Base-by-base conservation (phyloP, 2,113 vertebrate species). In the Neogobius melanostomus region DNA sequence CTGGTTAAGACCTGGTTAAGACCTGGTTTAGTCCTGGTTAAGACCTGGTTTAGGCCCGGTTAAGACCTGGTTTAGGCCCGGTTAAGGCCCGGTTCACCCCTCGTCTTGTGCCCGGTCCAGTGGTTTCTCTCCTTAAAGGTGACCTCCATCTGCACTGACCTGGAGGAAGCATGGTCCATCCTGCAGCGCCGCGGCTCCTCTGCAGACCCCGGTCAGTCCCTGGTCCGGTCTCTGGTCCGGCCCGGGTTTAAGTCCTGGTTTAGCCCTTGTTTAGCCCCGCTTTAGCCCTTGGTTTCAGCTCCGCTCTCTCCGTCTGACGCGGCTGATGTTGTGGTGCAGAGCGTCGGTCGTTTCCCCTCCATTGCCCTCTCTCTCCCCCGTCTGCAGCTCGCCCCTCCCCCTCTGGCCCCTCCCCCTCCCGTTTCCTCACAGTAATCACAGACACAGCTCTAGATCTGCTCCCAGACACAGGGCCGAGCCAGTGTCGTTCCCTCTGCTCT, bases 91-190 rank as follows among this genome's bases (percentile, higher is more conserved):
- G 54, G 17, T 60, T 21, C 5, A 54, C n/a, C 21, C 52, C 42
- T 5, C 12, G 6, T 43, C 14, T 14, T 51, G 28, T 36, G 28
- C 28, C 28, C 28, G 28, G 28, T 36, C 28, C 28, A 36, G 28
- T 36, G 28, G 3, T 5, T 36, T 36, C 28, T 36, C 28, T 36
- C 28, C 28, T 36, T 75, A 77, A 82, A 80, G 75, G 80, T 87
- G 80, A 87, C 82, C 84, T 83, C 54, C 11, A 12, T 57, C 17
- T 36, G 14, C 47, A 66, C 28, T 50, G 51, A 90, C 88, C 88
- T 36, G 66, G 76, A 15, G 82, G 85, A 82, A 87, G 64, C 86
- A 90, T 87, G 16, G 64, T 84, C 88, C 88, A 88, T 90, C 42
- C 84, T 87, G 16, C 43, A 15, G 8, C 7, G 1, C 4, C 59